Conservation (phyloP, 2,113 vertebrate genomes). For the Tichodroma muraria region DNA sequence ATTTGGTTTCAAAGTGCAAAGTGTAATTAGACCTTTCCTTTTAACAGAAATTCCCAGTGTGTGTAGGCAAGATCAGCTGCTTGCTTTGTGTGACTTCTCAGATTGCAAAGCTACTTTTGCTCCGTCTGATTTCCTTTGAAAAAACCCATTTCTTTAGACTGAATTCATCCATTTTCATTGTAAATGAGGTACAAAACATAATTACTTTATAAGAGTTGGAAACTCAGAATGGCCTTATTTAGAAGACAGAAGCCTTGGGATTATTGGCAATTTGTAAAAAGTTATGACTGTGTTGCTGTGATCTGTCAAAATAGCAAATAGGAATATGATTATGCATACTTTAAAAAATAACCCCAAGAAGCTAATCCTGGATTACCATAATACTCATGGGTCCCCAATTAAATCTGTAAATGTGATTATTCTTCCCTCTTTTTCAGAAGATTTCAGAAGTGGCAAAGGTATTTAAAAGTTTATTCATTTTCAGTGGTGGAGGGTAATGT, state of each 20-base stretch:
- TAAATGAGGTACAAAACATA: background rate
- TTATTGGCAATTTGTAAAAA: background rate
- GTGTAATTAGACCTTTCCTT: constrained; percentile 30
- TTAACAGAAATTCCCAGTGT: background rate
- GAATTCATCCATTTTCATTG: constrained; percentile 14
- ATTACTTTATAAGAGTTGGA: background rate
- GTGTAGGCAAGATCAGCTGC: constrained; percentile 20
- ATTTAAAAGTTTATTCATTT: background rate
- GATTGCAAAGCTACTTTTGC: background rate
- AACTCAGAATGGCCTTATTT: background rate
- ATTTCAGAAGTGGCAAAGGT: background rate
- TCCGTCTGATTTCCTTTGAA: background rate
- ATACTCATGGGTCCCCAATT: background rate
- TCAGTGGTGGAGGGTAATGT: background rate
- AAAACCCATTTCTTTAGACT: background rate
- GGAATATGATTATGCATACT: background rate
- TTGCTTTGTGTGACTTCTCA: constrained; percentile 37
- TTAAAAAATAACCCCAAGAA: background rate
- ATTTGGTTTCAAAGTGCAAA: background rate
- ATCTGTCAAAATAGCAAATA: background rate
- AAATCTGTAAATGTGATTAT: background rate
- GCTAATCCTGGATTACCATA: background rate
- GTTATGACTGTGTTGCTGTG: background rate
- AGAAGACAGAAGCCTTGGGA: background rate
- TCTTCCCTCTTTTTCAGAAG: background rate